Evolutionary conservation across 2,797 vertebrate species (phyloP).

Genomic region (Xenops minutus): DNA sequence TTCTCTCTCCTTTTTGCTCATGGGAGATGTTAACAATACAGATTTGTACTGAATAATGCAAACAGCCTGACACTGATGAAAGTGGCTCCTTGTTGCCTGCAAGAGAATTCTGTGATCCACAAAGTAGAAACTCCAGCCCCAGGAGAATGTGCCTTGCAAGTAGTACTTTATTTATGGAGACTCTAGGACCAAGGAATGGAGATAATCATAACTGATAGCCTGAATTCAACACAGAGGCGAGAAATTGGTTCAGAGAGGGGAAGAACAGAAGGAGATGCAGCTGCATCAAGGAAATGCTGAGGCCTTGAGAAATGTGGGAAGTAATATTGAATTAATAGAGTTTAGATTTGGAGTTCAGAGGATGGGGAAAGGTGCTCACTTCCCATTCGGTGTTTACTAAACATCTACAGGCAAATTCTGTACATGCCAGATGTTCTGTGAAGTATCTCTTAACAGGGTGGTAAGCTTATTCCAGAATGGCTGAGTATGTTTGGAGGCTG

Average conservation of each 20-base stretch:
- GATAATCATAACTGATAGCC: background rate
- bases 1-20: background rate
- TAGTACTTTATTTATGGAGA: background rate
- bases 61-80: background rate
- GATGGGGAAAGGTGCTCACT: background rate
- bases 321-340: background rate
- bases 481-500: background rate
- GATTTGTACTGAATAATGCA: background rate
- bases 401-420: background rate
- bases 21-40: background rate
- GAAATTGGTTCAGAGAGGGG: background rate
- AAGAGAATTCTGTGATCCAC: background rate
- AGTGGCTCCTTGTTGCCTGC: background rate
- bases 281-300: background rate
- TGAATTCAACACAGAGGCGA: background rate
- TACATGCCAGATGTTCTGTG: background rate
- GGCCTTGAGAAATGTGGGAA: background rate
- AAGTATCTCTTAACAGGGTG: background rate
- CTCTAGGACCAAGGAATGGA: background rate
- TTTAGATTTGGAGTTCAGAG: background rate
- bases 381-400: background rate
- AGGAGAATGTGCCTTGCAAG: background rate
- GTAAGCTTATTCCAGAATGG: background rate
- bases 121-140: background rate
- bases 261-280: background rate